phyloP scores from a whole-genome alignment of 2,888 invertebrate genomes.

The Ennomos quercinarius region DNA sequence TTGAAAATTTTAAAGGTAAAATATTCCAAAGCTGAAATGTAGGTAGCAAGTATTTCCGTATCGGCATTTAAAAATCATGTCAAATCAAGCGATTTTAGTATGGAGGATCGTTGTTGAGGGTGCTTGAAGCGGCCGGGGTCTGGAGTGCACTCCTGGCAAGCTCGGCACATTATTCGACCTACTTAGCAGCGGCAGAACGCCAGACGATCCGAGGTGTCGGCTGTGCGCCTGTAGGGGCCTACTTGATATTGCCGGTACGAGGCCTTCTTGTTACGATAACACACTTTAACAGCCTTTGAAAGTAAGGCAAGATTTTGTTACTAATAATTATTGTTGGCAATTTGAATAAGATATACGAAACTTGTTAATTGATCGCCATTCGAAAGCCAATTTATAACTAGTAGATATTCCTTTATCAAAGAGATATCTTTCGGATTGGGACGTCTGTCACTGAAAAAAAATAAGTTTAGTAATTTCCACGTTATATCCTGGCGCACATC shows the following conservation, averaged over 20 bases:
- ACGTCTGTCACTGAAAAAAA: conserved; percentile 28
- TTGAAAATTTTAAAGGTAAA: conserved; percentile 37
- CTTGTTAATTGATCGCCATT: neutral
- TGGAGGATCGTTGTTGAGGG: conserved; percentile 67
- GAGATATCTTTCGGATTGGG: conserved; percentile 26
- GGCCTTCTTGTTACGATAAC: conserved; percentile 28
- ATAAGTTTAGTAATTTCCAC: conserved; percentile 42
- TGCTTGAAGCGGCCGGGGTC: conserved; percentile 63
- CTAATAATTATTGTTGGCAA: too few relatives aligned
- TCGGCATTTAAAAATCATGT: conserved; percentile 83
- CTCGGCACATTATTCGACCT: conserved; percentile 83
- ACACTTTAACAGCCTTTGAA: neutral
- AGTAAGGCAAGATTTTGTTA: too few relatives aligned
- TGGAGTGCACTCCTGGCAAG: conserved; percentile 71
- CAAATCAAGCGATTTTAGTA: conserved; percentile 83
- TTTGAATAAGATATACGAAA: too few relatives aligned
- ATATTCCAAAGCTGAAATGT: conserved; percentile 21
- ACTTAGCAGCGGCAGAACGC: conserved; percentile 71
- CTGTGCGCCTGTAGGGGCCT: conserved; percentile 44
- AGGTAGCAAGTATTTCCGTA: conserved; percentile 57
- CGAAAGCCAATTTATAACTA: conserved; percentile 9
- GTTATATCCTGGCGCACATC: conserved; percentile 54
- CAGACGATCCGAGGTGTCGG: conserved; percentile 70
- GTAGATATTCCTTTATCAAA: conserved; percentile 17
- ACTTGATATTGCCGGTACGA: conserved; percentile 62